Evolutionary conservation across 2,888 invertebrate genomes (phyloP).

Genomic region (Ormia ochracea): DNA sequence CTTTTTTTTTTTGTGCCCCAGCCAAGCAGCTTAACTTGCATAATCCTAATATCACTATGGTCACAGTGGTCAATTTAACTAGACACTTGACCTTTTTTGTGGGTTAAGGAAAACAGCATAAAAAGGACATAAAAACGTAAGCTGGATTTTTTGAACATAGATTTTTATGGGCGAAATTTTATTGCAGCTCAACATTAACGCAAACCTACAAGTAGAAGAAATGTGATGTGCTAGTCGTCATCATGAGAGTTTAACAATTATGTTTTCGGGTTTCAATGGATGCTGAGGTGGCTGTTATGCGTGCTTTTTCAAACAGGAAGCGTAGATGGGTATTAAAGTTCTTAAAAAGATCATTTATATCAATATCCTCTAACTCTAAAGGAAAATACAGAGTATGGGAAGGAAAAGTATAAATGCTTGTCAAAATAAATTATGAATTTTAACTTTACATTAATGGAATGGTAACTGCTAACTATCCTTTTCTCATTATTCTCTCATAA

Average conservation of each 20-base stretch:
- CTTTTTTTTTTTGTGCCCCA: slow-evolving; percentile 42
- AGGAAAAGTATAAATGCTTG: no score
- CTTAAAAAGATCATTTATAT: no score
- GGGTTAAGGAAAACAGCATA: neutral
- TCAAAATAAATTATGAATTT: no score
- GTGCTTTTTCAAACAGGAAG: neutral
- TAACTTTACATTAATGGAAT: no score
- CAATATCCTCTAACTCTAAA: no score
- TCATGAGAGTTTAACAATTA: slow-evolving; percentile 54
- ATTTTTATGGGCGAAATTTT: slow-evolving; percentile 50
- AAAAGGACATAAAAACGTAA: slow-evolving; percentile 32
- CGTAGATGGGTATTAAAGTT: neutral
- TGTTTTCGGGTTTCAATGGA: slow-evolving; percentile 30
- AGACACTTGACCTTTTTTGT: slow-evolving; percentile 68
- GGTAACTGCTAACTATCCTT: no score
- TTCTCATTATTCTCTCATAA: no score
- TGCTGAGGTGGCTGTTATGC: neutral
- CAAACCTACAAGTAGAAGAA: neutral
- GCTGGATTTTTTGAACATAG: neutral
- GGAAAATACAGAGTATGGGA: neutral
- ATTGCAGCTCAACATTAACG: slow-evolving; percentile 50
- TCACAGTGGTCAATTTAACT: slow-evolving; percentile 67
- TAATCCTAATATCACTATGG: slow-evolving; percentile 72
- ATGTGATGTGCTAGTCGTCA: slow-evolving; percentile 23
- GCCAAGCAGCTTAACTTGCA: slow-evolving; percentile 72